A percentile compares a stretch with the other conserved stretches of the same genome.
Conservation (phyloP, 2,888 invertebrate species). For the Drosophila neutralis region DNA sequence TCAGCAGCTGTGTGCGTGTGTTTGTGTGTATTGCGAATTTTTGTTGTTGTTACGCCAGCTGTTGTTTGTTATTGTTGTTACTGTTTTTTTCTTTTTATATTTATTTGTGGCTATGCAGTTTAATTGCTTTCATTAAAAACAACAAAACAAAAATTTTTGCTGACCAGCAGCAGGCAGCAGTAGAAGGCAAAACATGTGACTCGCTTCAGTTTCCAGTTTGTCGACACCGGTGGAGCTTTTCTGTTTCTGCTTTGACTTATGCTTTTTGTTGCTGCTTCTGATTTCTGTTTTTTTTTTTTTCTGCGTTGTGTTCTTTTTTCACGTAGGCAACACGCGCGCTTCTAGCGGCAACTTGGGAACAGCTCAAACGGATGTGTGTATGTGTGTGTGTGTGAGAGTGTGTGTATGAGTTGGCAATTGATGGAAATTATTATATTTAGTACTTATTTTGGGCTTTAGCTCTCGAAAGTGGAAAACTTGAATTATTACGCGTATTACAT, state of each 20-base stretch:
- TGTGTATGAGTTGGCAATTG: conserved; percentile 18
- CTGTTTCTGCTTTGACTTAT: conserved; percentile 15
- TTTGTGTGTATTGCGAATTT: conserved; percentile 22
- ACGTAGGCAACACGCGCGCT: conserved; percentile 41
- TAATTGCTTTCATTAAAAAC: conserved; percentile 72
- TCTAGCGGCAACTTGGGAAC: conserved; percentile 33
- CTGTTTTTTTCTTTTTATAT: conserved; percentile 35
- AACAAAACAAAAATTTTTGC: conserved; percentile 45
- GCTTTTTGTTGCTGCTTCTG: conserved; percentile 33
- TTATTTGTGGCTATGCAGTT: conserved; percentile 73
- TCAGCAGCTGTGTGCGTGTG: conserved; percentile 18
- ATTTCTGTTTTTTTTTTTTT: conserved; percentile 40
- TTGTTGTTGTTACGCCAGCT: conserved; percentile 40
- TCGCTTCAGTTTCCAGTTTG: conserved; percentile 56
- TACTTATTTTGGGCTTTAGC: conserved; percentile 44
- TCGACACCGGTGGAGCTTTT: conserved; percentile 52
- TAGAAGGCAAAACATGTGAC: conserved; percentile 67
- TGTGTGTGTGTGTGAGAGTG: conserved; percentile 9
- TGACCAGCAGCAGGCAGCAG: conserved; percentile 25
- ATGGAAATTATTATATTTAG: conserved; percentile 17
- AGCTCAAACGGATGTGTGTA: conserved; percentile 36
- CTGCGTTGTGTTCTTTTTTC: conserved; percentile 34
- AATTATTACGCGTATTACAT: conserved; percentile 32
- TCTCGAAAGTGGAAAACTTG: conserved; percentile 19
- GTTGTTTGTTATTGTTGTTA: conserved; percentile 51